A percentile compares a stretch with the other conserved stretches of the same genome.
Evolutionary conservation across 2,797 vertebrate genomes (phyloP).

Genomic region (Iguana delicatissima): DNA sequence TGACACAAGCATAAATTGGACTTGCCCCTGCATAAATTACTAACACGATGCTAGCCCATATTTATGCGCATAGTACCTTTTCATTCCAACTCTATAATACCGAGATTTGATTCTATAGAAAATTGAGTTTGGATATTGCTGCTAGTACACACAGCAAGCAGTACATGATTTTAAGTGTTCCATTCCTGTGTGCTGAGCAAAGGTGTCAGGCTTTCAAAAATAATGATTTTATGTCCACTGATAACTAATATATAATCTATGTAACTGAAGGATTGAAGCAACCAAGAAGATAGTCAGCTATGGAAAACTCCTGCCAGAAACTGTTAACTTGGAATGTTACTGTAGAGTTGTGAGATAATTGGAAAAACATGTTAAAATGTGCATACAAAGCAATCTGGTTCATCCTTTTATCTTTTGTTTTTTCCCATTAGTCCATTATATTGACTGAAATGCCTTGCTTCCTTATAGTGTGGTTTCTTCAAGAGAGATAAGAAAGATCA

Average conservation of each 20-base stretch:
- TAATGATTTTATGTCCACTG: neutral
- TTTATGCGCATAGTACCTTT: neutral
- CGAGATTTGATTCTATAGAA: neutral
- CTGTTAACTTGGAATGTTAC: neutral
- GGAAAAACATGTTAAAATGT: neutral
- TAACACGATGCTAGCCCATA: too few relatives aligned
- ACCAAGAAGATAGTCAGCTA: neutral
- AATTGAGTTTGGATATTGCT: neutral
- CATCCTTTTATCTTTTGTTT: constrained; percentile 13
- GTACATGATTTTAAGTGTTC: neutral
- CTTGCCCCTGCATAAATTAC: too few relatives aligned
- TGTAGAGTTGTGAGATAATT: neutral
- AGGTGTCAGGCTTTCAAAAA: neutral
- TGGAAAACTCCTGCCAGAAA: neutral
- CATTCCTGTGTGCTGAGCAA: neutral
- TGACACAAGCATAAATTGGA: too few relatives aligned
- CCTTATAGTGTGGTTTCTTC: constrained; percentile 99
- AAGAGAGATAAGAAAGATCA: constrained; percentile 97
- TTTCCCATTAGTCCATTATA: constrained; percentile 63
- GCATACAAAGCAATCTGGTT: constrained; percentile 1
- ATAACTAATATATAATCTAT: neutral
- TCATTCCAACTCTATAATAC: neutral
- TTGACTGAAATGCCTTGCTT: constrained; percentile 87
- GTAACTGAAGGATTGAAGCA: neutral
- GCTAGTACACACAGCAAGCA: neutral